A percentile compares a stretch with the other conserved stretches of the same genome.
Conservation (phyloP, 2,888 invertebrate species). For the Apodemia hepburni region DNA sequence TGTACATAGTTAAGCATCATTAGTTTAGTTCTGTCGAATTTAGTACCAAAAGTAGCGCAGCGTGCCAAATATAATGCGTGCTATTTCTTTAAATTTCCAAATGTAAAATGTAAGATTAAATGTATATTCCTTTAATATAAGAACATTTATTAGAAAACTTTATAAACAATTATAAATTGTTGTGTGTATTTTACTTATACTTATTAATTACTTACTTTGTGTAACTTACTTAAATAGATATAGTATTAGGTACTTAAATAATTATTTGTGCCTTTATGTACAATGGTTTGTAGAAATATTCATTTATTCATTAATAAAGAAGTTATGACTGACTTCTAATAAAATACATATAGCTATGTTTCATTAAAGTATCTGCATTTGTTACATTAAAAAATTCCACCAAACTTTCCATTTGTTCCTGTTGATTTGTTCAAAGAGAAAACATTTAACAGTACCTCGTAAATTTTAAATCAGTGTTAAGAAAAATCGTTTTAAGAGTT, state of each 20-base stretch:
- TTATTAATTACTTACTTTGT: constrained; percentile 17
- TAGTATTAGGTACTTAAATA: constrained; percentile 52
- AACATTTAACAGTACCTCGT: too few species aligned
- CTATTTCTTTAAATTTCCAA: not conserved
- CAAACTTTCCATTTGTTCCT: not conserved
- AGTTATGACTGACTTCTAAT: not conserved
- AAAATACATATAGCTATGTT: not conserved
- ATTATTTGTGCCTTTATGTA: constrained; percentile 62
- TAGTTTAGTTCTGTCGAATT: constrained; percentile 31
- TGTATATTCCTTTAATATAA: constrained; percentile 27
- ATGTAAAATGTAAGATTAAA: constrained; percentile 25
- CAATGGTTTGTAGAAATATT: constrained; percentile 25
- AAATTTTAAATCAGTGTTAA: too few species aligned
- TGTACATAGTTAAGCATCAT: constrained; percentile 35
- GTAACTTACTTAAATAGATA: constrained; percentile 17
- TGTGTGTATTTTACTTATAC: constrained; percentile 23
- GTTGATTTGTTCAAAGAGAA: too few species aligned
- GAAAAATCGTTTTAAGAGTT: too few species aligned
- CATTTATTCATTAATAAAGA: constrained; percentile 30
- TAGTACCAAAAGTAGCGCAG: constrained; percentile 54
- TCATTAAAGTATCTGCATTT: not conserved
- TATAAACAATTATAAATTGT: constrained; percentile 33
- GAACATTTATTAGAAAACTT: constrained; percentile 7
- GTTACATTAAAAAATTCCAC: not conserved
- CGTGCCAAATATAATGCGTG: constrained; percentile 51